Conservation (phyloP, 2,113 vertebrate species). For the Furnarius figulus region DNA sequence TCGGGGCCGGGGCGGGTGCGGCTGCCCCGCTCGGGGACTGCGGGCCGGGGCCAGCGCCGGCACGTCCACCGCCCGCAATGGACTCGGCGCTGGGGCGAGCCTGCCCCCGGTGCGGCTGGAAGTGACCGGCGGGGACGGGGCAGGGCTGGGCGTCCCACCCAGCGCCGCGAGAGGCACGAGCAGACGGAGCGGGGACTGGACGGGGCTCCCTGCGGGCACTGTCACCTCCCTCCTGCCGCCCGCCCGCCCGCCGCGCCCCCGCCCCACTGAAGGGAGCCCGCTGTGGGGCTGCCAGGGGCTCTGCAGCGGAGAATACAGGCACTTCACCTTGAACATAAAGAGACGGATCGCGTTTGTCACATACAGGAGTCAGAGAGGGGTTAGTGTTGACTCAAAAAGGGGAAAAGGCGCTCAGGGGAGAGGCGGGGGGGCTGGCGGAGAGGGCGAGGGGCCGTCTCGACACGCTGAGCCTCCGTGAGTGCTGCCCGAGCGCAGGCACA, state of each 20-base stretch:
- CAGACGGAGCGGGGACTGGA: conserved; percentile 50
- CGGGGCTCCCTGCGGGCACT: neutral
- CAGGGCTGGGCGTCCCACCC: conserved; percentile 59
- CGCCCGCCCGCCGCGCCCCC: conserved; percentile 45
- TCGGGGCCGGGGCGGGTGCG: neutral
- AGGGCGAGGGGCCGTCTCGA: conserved; percentile 26
- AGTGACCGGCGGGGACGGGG: neutral
- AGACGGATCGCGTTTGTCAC: conserved; percentile 69
- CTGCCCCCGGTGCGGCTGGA: conserved; percentile 2
- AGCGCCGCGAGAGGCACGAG: conserved; percentile 46
- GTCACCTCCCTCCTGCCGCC: conserved; percentile 46
- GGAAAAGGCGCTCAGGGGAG: neutral
- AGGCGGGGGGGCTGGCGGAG: conserved; percentile 5
- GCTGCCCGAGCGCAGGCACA: neutral
- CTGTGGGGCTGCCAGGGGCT: conserved; percentile 57
- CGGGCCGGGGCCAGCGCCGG: conserved; percentile 37
- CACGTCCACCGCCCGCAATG: conserved; percentile 48
- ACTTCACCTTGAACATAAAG: conserved; percentile 73
- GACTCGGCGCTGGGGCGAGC: conserved; percentile 9
- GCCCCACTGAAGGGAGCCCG: conserved; percentile 67
- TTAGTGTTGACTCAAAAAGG: conserved; percentile 66
- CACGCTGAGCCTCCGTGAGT: conserved; percentile 29
- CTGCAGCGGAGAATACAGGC: conserved; percentile 71
- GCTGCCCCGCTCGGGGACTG: conserved; percentile 19
- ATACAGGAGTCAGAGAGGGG: conserved; percentile 62